A percentile compares a stretch with the other conserved stretches of the same genome.
Conservation (phyloP, 2,113 vertebrate species). For the Clarias gariepinus region DNA sequence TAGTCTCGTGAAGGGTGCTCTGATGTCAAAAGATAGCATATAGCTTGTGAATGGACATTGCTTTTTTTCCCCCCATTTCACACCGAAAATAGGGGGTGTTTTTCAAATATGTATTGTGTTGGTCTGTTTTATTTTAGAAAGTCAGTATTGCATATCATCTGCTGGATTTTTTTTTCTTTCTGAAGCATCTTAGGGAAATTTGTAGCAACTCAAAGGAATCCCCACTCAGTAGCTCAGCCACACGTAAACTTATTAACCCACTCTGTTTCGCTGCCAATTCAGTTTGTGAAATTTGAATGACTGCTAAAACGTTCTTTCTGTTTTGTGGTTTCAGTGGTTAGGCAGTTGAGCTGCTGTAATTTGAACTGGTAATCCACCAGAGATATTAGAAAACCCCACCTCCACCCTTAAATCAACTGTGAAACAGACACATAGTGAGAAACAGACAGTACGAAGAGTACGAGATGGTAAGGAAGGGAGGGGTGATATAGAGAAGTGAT, state of each 20-base stretch:
- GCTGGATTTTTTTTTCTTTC: not conserved
- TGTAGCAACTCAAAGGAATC: constrained; percentile 10
- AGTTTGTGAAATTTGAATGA: constrained; percentile 42
- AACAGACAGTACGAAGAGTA: constrained; percentile 37
- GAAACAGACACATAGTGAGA: constrained; percentile 42
- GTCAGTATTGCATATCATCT: not conserved
- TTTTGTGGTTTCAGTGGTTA: constrained; percentile 47
- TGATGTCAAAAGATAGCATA: constrained; percentile 71
- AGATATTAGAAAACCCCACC: constrained; percentile 46
- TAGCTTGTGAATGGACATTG: constrained; percentile 61
- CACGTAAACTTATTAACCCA: constrained; percentile 2
- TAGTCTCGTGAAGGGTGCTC: constrained; percentile 64
- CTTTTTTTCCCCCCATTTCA: constrained; percentile 33
- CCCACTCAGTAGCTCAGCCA: constrained; percentile 1
- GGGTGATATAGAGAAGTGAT: not conserved
- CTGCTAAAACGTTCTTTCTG: constrained; percentile 26
- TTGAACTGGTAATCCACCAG: constrained; percentile 53
- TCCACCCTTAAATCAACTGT: constrained; percentile 27
- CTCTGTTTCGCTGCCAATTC: constrained; percentile 36
- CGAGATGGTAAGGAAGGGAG: constrained; percentile 50
- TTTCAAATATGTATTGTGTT: not conserved
- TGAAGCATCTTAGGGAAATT: constrained; percentile 7
- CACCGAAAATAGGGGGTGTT: constrained; percentile 1
- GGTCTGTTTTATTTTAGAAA: not conserved
- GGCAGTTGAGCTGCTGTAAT: constrained; percentile 25